Base-by-base conservation (phyloP, 2,113 vertebrate species). In the Hemibagrus wyckioides region DNA sequence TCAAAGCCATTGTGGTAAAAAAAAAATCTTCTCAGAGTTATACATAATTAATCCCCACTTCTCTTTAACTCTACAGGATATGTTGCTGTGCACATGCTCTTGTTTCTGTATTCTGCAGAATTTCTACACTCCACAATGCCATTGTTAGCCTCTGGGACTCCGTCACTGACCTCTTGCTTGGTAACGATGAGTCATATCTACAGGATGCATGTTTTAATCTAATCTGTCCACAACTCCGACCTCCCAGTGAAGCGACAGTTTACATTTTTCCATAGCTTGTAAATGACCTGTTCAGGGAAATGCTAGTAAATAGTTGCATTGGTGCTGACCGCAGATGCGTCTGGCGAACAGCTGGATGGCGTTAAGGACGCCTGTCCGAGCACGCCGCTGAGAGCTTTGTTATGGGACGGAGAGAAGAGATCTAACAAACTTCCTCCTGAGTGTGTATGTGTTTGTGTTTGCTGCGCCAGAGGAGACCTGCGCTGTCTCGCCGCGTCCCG, bases 281-380 rank as follows among this genome's bases (percentile, higher is more conserved):
- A 65, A 87, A 83, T 30, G 80, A 67, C 57, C 82, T 83, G 56
- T 87, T 79, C 67, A 69, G 63, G 71, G 71, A 87, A 84, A 50
- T 79, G 73, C 81, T 67, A 63, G 69, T 84, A 84, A 87, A 87
- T 65, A 87, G 69, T 79, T 83, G 81, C 21, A 15, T 87, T 79
- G 33, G 57, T 77, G 71, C 17, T 87, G 81, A 87, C 81, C 82
- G 19, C 86, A 84, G 71, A 79, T 56, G 36, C 10, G 59, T 65
- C 86, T 57, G 73, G 19, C 9, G 48, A 67, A 76, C 86, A 87
- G 81, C 86, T 87, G 86, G 71, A 79, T 0, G 73, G 50, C 71
- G 63, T 87, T 87, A 79, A 41, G 52, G 69, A 36, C 25, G 81
- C 23, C 82, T 5, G 57, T 87, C 76, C 48, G 33, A 41, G 44